Conservation (phyloP, 2,113 vertebrate species). For the Formicarius rufipectus region DNA sequence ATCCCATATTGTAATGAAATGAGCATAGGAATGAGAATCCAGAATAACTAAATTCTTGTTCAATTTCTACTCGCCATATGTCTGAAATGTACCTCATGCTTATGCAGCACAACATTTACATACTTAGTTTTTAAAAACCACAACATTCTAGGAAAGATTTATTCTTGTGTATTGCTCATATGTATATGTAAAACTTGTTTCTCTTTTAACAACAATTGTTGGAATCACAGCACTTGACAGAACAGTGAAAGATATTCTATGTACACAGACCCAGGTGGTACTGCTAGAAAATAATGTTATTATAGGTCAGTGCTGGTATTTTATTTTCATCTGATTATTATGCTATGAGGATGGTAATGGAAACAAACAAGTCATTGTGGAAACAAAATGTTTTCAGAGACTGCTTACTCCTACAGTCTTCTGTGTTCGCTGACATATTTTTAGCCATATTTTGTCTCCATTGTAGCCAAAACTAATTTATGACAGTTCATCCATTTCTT, state of each 20-base stretch:
- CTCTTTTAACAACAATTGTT: not conserved
- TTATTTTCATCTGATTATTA: not conserved
- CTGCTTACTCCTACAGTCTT: not conserved
- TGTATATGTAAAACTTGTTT: constrained; percentile 21
- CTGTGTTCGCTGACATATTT: not conserved
- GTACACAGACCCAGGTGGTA: not conserved
- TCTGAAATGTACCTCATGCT: constrained; percentile 37
- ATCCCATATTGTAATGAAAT: constrained; percentile 12
- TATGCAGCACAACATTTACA: constrained; percentile 61
- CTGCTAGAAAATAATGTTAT: not conserved
- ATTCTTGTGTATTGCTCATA: not conserved
- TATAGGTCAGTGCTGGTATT: not conserved
- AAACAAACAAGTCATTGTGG: not conserved
- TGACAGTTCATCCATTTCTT: not conserved
- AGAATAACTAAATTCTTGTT: constrained; percentile 31
- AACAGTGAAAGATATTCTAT: not conserved
- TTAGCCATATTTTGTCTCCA: not conserved
- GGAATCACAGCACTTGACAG: not conserved
- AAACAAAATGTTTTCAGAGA: not conserved
- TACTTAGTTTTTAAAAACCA: constrained; percentile 37
- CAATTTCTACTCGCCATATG: constrained; percentile 22
- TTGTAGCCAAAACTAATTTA: not conserved
- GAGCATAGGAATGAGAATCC: constrained; percentile 8
- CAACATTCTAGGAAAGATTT: constrained; percentile 11
- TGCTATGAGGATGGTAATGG: not conserved